phyloP scores from a whole-genome alignment of 2,888 invertebrate genomes.

The Drepana falcataria region DNA sequence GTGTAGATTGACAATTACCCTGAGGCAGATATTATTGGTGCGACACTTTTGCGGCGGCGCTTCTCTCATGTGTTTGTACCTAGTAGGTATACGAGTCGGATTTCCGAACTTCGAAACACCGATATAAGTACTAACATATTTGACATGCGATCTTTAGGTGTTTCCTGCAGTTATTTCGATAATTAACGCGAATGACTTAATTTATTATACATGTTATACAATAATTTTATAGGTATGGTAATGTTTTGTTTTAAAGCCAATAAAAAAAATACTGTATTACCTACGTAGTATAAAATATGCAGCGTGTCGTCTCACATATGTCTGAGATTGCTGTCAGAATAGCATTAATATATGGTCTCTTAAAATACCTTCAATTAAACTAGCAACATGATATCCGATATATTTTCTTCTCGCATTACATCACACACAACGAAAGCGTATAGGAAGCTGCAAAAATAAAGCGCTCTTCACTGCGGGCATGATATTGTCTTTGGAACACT shows the following conservation, averaged over 20 bases:
- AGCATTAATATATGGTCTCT: too few species aligned
- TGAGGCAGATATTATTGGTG: conserved; percentile 11
- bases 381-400: too few species aligned
- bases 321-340: too few species aligned
- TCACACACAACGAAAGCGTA: too few species aligned
- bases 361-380: too few species aligned
- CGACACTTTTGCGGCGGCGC: conserved; percentile 18
- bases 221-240: too few species aligned
- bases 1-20: conserved; percentile 18
- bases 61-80: conserved; percentile 8
- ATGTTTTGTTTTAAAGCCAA: too few species aligned
- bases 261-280: too few species aligned
- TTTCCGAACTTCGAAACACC: conserved; percentile 24
- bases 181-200: background rate
- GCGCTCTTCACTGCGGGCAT: background rate
- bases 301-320: too few species aligned
- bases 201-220: too few species aligned
- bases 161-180: background rate
- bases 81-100: conserved; percentile 9
- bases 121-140: conserved; percentile 32
- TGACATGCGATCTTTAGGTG: conserved; percentile 25
- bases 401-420: too few species aligned
- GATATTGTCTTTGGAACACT: background rate
- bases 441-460: background rate
- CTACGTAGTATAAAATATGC: too few species aligned